Conservation (phyloP, 2,888 invertebrate species). For the Sphaerophoria rueppellii region DNA sequence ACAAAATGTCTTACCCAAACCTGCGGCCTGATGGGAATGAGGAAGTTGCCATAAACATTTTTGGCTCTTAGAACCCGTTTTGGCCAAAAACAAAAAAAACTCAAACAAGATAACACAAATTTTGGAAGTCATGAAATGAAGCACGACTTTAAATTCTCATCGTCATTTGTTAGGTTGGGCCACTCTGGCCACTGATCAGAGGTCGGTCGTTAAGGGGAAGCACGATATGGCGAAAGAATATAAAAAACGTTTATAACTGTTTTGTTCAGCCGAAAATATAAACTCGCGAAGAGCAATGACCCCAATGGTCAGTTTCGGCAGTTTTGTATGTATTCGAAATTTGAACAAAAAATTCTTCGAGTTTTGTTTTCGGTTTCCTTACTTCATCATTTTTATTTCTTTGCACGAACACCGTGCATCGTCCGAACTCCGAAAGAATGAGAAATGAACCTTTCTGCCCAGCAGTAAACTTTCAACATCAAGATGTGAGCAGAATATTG, state of each 20-base stretch:
- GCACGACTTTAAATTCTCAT: constrained; percentile 28
- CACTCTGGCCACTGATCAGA: not conserved
- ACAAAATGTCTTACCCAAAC: not conserved
- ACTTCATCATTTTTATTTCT: constrained; percentile 14
- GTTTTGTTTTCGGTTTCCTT: not conserved
- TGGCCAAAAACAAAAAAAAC: constrained; percentile 20
- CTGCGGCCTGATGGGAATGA: constrained; percentile 54
- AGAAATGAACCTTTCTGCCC: constrained; percentile 29
- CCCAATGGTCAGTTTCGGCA: constrained; percentile 58
- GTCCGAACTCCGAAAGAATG: constrained; percentile 25
- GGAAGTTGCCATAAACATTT: constrained; percentile 56
- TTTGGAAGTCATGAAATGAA: constrained; percentile 55
- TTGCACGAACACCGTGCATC: constrained; percentile 24
- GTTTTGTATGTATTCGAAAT: constrained; percentile 1
- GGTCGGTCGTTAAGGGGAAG: constrained; percentile 31
- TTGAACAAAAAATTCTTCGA: no score
- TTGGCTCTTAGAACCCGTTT: constrained; percentile 60
- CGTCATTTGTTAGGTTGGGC: constrained; percentile 3
- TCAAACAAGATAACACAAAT: not conserved
- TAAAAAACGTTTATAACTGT: constrained; percentile 72
- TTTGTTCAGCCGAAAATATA: constrained; percentile 66
- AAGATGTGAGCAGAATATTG: not conserved
- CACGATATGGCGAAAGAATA: constrained; percentile 42
- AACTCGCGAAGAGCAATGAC: constrained; percentile 61
- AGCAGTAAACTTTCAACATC: constrained; percentile 1